phyloP scores from a whole-genome alignment of 2,888 invertebrate genomes.

The Cheilosia variabilis region DNA sequence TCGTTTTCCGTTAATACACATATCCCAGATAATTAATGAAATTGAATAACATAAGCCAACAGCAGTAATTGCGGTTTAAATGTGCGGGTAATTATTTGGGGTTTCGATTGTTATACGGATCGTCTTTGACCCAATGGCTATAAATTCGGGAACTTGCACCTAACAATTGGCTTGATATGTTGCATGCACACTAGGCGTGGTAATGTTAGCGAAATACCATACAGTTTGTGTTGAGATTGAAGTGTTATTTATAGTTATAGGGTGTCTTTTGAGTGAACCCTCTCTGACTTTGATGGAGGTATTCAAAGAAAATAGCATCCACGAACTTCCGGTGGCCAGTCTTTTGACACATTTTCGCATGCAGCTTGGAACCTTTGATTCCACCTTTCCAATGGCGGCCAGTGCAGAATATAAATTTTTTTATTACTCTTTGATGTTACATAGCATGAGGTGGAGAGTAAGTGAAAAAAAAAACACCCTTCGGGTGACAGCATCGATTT shows the following conservation, averaged over 20 bases:
- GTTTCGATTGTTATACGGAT: constrained; percentile 51
- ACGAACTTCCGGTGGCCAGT: background rate
- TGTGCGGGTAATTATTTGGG: constrained; percentile 71
- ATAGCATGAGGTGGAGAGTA: background rate
- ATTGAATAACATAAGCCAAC: constrained; percentile 72
- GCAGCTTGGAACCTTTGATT: constrained; percentile 1
- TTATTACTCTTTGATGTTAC: background rate
- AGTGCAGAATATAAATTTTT: background rate
- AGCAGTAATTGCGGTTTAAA: constrained; percentile 70
- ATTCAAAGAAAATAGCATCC: background rate
- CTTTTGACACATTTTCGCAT: background rate
- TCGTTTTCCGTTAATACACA: constrained; percentile 51
- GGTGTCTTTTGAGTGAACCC: constrained; percentile 14
- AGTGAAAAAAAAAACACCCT: background rate
- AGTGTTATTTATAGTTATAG: constrained; percentile 36
- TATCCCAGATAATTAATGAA: constrained; percentile 72
- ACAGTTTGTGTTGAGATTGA: constrained; percentile 16
- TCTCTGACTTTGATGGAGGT: constrained; percentile 27
- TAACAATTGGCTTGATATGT: constrained; percentile 31
- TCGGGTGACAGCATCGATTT: constrained; percentile 13
- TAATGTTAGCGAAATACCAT: constrained; percentile 22
- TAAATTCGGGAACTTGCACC: constrained; percentile 61
- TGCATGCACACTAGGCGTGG: constrained; percentile 33
- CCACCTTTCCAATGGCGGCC: background rate
- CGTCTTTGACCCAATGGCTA: constrained; percentile 58